These are phyloP conservation scores for Neodiprion fabricii DNA, from an alignment of 1,140 invertebrate genomes.

Conservation along the genomic window DNA sequence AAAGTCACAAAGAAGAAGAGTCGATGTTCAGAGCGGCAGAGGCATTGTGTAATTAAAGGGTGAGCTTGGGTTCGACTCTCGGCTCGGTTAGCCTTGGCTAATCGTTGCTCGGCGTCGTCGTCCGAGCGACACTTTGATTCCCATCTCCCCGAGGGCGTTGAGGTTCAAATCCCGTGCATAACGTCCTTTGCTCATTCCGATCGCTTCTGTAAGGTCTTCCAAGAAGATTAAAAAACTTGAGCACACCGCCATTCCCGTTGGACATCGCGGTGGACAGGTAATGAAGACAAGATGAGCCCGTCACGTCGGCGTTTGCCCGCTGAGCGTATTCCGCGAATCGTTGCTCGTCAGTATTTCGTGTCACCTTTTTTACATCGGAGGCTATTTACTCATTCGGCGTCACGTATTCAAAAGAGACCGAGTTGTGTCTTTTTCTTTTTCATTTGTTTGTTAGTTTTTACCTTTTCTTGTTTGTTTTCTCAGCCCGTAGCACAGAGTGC, in stretches of 20 bases:
- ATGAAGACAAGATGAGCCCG: slow-evolving; percentile 31
- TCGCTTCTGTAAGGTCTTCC: slow-evolving; percentile 21
- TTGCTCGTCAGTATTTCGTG: slow-evolving; percentile 21
- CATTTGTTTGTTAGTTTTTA: not conserved
- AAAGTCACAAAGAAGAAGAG: too few relatives aligned
- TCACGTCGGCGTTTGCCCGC: slow-evolving; percentile 22
- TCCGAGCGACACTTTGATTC: not conserved
- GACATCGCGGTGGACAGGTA: slow-evolving; percentile 18
- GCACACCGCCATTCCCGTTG: slow-evolving; percentile 17
- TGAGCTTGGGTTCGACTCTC: too few relatives aligned
- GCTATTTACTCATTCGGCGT: slow-evolving; percentile 27
- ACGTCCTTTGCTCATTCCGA: too few relatives aligned
- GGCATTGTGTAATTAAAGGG: too few relatives aligned
- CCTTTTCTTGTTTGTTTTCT: slow-evolving; percentile 4
- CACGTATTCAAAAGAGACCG: slow-evolving; percentile 12
- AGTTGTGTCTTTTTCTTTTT: slow-evolving; percentile 10
- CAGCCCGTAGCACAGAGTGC: not conserved
- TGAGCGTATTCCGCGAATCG: slow-evolving; percentile 32
- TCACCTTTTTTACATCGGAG: slow-evolving; percentile 23
- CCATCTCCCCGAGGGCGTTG: not conserved
- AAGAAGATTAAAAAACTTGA: slow-evolving; percentile 29
- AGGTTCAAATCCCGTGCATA: not conserved
- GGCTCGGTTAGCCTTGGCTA: too few relatives aligned
- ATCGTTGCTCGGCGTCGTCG: too few relatives aligned
- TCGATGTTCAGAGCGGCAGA: too few relatives aligned